Base-by-base conservation (phyloP, 2,888 invertebrate species). In the Schizaphis graminum region DNA sequence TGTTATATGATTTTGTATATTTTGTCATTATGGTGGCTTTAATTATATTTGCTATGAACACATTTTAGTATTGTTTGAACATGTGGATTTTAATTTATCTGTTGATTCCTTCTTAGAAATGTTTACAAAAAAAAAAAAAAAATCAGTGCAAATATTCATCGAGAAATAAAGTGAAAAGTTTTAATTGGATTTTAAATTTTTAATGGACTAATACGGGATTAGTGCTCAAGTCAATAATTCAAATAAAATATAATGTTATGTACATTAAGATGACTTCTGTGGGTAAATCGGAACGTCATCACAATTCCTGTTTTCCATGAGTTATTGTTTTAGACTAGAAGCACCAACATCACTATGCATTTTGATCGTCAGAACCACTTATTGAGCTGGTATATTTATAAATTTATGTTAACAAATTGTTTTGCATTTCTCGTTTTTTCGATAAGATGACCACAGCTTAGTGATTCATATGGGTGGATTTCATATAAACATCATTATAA, bases 401-500 rank as follows among this genome's bases (percentile, higher is more conserved):
- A 89, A 47, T 13, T 86, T 89, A 56, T 56, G 56, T 89, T 89
- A 89, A 89, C n/a, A 24, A 56, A 11, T 53, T 89, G 56, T 88
- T 89, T 56, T 56, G 7, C 26, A 57, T 44, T 89, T 44, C 89
- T 61, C 2, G 57, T 57, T 44, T 5, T 57, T 44, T 57, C 41
- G 28, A 61, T 44, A 41, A n/a, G 44, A 56, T 13, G 44, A 57
- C 35, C 35, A 61, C 44, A 28, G 28, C 89, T 61, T 28, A 44
- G 57, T 89, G 41, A 57, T 56, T 56, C 35, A 89, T 35, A 41
- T 11, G 47, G 90, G 11, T 21, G n/a, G 47, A 67, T 90, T n/a
- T 67, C 41, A 47, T 47, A 67, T 11, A 67, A 90, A 47, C 21
- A 86, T 28, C 47, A 86, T 28, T 57, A 44, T 41, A 61, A 61